Percentiles rank a stretch among this genome's conserved stretches.
Conservation (phyloP, 1,140 invertebrate species). For the Anastatus disparis region DNA sequence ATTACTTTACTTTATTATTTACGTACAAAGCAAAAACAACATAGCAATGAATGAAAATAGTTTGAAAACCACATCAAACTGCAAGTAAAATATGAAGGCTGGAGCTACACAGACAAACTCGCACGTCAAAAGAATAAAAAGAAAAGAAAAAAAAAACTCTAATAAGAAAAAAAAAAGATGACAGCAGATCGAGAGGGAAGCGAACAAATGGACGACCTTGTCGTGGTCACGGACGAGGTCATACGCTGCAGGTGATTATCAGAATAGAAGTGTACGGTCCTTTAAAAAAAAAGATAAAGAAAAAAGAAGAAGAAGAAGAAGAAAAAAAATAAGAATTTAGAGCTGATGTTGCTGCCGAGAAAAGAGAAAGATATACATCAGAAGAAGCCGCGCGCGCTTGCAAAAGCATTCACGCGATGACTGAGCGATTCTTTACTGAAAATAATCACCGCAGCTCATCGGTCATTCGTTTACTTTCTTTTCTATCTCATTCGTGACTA, state of each 20-base stretch:
- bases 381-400: constrained; percentile 55
- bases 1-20: no score
- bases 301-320: not conserved
- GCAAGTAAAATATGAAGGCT: no score
- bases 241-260: constrained; percentile 48
- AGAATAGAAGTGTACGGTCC: no score
- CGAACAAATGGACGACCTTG: constrained; percentile 47
- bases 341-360: no score
- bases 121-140: not conserved
- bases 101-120: no score
- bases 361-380: constrained; percentile 47
- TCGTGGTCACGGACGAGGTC: constrained; percentile 43
- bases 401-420: constrained; percentile 53
- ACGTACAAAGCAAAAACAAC: no score
- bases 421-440: constrained; percentile 55
- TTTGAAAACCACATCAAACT: no score
- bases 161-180: not conserved
- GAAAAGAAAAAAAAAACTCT: not conserved
- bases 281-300: no score
- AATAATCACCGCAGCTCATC: constrained; percentile 56
- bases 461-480: constrained; percentile 19
- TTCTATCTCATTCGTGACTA: no score
- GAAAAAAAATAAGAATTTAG: not conserved
- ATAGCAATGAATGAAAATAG: no score
- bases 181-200: constrained; percentile 9